These are phyloP conservation scores for Solea solea DNA, from an alignment of 2,113 vertebrate species.

Conservation along the genomic window DNA sequence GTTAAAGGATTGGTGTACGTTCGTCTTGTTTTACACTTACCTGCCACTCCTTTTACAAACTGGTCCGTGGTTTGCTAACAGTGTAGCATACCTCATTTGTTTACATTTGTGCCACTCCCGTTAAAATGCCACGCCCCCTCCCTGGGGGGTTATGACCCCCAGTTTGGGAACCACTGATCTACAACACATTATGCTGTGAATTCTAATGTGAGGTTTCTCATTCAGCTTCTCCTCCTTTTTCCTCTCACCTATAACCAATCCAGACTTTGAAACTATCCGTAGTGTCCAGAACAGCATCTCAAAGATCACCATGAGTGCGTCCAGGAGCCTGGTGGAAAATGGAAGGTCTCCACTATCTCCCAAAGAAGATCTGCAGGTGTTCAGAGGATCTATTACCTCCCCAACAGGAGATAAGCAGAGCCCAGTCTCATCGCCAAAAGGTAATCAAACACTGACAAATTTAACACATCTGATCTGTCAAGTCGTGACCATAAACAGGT, in stretches of 20 bases:
- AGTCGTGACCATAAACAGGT: too few relatives aligned
- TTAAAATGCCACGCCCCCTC: too few relatives aligned
- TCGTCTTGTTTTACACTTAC: too few relatives aligned
- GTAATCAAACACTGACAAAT: constrained; percentile 19
- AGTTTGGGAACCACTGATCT: too few relatives aligned
- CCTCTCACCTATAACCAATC: constrained; percentile 10
- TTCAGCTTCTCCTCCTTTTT: constrained; percentile 12
- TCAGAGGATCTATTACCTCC: constrained; percentile 22
- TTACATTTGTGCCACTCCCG: too few relatives aligned
- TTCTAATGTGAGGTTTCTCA: constrained; percentile 4
- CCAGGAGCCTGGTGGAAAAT: constrained; percentile 42
- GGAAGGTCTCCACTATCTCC: constrained; percentile 9
- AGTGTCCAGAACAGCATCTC: constrained; percentile 8
- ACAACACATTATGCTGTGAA: too few relatives aligned
- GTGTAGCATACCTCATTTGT: too few relatives aligned
- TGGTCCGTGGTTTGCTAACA: too few relatives aligned
- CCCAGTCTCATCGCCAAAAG: constrained; percentile 53
- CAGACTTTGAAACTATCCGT: constrained; percentile 75
- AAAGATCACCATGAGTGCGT: constrained; percentile 21
- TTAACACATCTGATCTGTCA: neutral
- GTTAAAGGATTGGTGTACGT: too few relatives aligned
- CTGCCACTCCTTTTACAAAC: too few relatives aligned
- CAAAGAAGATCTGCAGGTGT: constrained; percentile 20
- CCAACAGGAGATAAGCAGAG: constrained; percentile 33
- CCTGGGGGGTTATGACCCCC: too few relatives aligned